These are phyloP conservation scores for Drosophila takahashii DNA, from an alignment of 1,140 invertebrate species.

Conservation along the genomic window DNA sequence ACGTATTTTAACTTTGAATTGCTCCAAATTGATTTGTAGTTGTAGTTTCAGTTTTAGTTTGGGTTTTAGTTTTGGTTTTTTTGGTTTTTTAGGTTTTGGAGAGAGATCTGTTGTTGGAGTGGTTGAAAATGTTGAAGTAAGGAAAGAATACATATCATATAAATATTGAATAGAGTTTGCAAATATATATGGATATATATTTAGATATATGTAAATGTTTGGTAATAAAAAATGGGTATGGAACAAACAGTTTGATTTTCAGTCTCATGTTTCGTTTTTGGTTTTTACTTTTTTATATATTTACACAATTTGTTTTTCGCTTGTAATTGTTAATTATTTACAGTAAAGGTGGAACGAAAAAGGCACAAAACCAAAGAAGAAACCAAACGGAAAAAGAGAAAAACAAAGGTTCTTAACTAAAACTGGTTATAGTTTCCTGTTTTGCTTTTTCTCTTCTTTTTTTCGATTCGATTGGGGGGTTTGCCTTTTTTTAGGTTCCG, in stretches of 20 bases:
- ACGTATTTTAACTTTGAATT: constrained; percentile 51
- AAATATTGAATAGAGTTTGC: constrained; percentile 81
- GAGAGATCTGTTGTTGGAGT: constrained; percentile 55
- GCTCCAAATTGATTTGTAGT: constrained; percentile 61
- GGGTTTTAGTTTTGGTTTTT: constrained; percentile 39
- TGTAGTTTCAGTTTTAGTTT: constrained; percentile 38
- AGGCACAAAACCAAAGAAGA: constrained; percentile 60
- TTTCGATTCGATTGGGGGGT: constrained; percentile 11
- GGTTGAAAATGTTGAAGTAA: constrained; percentile 66
- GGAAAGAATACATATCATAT: constrained; percentile 80
- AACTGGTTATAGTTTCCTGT: constrained; percentile 65
- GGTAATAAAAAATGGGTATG: constrained; percentile 55
- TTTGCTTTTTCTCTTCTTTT: constrained; percentile 33
- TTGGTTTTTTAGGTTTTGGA: constrained; percentile 41
- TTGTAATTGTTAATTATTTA: constrained; percentile 75
- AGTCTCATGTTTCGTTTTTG: constrained; percentile 50
- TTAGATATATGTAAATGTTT: constrained; percentile 70
- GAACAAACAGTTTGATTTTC: constrained; percentile 76
- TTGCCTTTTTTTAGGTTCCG: constrained; percentile 51
- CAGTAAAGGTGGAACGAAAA: constrained; percentile 63
- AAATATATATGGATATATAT: constrained; percentile 79
- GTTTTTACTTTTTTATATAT: constrained; percentile 59
- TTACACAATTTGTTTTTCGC: constrained; percentile 65
- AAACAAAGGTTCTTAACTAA: constrained; percentile 57
- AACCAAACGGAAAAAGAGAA: constrained; percentile 59